Evolutionary conservation across 2,888 invertebrate genomes (phyloP).

Genomic region (Mongoloraphidia duomilia): DNA sequence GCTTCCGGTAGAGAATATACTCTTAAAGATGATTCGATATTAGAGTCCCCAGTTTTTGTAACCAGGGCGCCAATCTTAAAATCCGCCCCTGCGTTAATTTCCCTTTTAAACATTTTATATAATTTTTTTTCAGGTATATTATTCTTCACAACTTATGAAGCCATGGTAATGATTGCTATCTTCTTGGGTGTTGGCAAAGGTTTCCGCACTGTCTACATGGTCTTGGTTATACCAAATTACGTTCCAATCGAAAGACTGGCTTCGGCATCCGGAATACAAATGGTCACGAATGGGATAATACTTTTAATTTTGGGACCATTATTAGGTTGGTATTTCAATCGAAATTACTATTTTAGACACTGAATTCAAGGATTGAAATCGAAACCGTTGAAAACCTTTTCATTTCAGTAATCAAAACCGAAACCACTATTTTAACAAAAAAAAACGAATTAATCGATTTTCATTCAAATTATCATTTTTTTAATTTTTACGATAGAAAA

Average conservation of each 20-base stretch:
- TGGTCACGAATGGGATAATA: slow-evolving; percentile 49
- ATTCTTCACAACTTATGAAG: slow-evolving; percentile 23
- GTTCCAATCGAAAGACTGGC: slow-evolving; percentile 51
- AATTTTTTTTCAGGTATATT: slow-evolving; percentile 28
- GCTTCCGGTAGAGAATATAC: neutral
- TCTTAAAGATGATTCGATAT: neutral
- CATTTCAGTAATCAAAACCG: too few species aligned
- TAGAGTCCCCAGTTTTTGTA: neutral
- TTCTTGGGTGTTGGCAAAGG: slow-evolving; percentile 54
- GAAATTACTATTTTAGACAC: slow-evolving; percentile 2
- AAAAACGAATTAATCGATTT: too few species aligned
- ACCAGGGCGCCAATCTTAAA: neutral
- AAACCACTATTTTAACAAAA: too few species aligned
- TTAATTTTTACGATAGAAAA: too few species aligned
- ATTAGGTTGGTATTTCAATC: slow-evolving; percentile 34
- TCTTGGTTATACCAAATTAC: slow-evolving; percentile 50
- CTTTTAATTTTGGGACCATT: slow-evolving; percentile 45
- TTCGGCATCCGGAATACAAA: slow-evolving; percentile 54
- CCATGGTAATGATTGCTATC: slow-evolving; percentile 34
- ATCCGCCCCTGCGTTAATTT: neutral
- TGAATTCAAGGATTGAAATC: neutral
- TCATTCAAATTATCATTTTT: too few species aligned
- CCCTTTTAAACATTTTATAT: slow-evolving; percentile 18
- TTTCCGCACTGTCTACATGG: slow-evolving; percentile 52
- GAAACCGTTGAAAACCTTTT: too few species aligned